These are phyloP conservation scores for Antheraea pernyi DNA, from an alignment of 1,140 invertebrate genomes.

Conservation along the genomic window DNA sequence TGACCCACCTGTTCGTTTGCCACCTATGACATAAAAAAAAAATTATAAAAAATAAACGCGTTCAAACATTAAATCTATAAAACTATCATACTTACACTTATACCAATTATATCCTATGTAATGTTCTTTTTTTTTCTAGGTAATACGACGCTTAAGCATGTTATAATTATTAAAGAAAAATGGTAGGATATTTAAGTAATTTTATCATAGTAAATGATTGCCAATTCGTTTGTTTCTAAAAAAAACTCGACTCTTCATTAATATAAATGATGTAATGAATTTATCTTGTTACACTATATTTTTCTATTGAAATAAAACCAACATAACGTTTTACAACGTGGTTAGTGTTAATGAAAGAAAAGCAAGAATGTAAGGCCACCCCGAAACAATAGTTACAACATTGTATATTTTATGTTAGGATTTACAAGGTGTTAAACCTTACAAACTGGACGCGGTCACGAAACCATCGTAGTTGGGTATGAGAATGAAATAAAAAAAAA, in stretches of 20 bases:
- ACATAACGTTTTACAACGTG: background rate
- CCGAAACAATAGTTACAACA: slow-evolving; percentile 47
- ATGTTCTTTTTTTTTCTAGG: no score
- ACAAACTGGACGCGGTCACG: slow-evolving; percentile 50
- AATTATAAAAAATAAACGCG: no score
- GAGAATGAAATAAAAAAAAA: background rate
- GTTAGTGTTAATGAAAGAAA: slow-evolving; percentile 22
- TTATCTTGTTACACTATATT: background rate
- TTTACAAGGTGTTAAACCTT: slow-evolving; percentile 66
- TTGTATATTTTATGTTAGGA: slow-evolving; percentile 63
- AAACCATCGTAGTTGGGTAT: slow-evolving; percentile 18
- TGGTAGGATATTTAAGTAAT: no score
- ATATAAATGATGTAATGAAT: background rate
- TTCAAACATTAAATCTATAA: no score
- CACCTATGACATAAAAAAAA: no score
- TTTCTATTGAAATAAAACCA: background rate
- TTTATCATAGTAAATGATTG: no score
- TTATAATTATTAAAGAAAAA: no score
- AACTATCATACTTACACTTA: no score
- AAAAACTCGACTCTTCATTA: background rate
- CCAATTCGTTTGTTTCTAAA: background rate
- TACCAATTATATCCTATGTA: no score
- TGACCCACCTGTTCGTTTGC: no score
- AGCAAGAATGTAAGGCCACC: slow-evolving; percentile 36
- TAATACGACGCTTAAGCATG: no score